phyloP scores from a whole-genome alignment of 2,113 vertebrate species.

The Thalassoma bifasciatum region DNA sequence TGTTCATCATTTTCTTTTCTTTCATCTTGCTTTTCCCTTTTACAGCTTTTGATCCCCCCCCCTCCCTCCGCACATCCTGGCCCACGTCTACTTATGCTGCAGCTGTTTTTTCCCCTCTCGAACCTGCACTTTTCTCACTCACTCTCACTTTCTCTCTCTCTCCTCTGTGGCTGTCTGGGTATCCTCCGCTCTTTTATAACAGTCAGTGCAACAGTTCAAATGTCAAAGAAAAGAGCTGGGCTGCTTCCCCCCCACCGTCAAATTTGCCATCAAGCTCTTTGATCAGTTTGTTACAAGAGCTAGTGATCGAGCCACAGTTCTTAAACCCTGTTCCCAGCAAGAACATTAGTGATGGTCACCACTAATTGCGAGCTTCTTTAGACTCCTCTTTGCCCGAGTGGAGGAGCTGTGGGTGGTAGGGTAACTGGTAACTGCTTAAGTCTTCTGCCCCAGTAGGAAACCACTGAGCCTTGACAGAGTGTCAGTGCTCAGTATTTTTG shows the following conservation, averaged over 20 bases:
- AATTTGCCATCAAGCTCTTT: constrained; percentile 55
- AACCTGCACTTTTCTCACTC: constrained; percentile 20
- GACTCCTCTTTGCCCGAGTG: constrained; percentile 21
- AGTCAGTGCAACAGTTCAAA: constrained; percentile 59
- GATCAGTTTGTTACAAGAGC: constrained; percentile 64
- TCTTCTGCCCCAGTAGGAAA: constrained; percentile 33
- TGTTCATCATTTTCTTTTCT: constrained; percentile 67
- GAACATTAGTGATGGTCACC: constrained; percentile 32
- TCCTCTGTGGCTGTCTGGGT: constrained; percentile 29
- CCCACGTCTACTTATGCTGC: constrained; percentile 43
- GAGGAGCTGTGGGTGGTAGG: constrained; percentile 49
- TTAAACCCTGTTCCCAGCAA: constrained; percentile 6
- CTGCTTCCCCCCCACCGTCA: constrained; percentile 33
- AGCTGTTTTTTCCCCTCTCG: constrained; percentile 27
- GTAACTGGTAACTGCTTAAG: constrained; percentile 41
- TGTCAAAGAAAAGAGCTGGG: constrained; percentile 52
- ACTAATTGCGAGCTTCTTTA: constrained; percentile 59
- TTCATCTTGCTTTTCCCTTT: constrained; percentile 67
- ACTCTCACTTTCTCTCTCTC: constrained; percentile 6
- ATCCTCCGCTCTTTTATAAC: constrained; percentile 45
- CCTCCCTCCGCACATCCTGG: constrained; percentile 12
- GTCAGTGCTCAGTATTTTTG: constrained; percentile 24
- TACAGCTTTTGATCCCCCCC: constrained; percentile 52
- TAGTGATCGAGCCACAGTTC: constrained; percentile 16
- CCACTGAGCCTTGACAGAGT: constrained; percentile 15